Conservation (phyloP, 2,113 vertebrate species). For the Suncus etruscus region DNA sequence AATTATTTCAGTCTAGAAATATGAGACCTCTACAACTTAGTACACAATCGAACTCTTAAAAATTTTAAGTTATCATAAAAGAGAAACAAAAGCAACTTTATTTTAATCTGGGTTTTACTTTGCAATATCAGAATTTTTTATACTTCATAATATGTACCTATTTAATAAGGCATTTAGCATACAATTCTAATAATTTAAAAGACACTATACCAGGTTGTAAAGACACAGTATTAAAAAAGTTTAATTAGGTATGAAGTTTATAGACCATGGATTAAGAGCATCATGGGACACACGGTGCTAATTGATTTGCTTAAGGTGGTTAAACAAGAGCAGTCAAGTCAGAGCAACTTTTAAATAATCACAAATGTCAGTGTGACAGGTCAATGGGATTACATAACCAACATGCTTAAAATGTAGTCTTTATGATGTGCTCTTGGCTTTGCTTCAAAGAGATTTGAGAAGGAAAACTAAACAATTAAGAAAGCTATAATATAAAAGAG, state of each 20-base stretch:
- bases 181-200: conserved; percentile 79
- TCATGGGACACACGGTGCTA: conserved; percentile 63
- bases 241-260: conserved; percentile 76
- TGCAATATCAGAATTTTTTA: conserved; percentile 58
- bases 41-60: conserved; percentile 10
- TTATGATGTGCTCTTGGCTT: not conserved
- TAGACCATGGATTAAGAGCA: conserved; percentile 68
- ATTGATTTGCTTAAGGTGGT: conserved; percentile 81
- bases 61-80: conserved; percentile 65
- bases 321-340: conserved; percentile 73
- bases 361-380: not conserved
- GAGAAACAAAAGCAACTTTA: conserved; percentile 46
- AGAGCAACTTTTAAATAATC: conserved; percentile 62
- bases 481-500: no score
- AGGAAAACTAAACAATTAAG: not conserved
- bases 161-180: conserved; percentile 70
- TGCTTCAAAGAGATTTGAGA: rapidly evolving
- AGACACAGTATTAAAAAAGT: conserved; percentile 77
- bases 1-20: not conserved
- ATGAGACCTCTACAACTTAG: not conserved
- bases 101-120: conserved; percentile 70
- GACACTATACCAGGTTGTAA: conserved; percentile 74
- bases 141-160: conserved; percentile 52
- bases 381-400: not conserved
- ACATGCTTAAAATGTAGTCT: not conserved